A percentile compares a stretch with the other conserved stretches of the same genome.
Conservation (phyloP, 1,140 invertebrate species). For the Neuroterus valhalla region DNA sequence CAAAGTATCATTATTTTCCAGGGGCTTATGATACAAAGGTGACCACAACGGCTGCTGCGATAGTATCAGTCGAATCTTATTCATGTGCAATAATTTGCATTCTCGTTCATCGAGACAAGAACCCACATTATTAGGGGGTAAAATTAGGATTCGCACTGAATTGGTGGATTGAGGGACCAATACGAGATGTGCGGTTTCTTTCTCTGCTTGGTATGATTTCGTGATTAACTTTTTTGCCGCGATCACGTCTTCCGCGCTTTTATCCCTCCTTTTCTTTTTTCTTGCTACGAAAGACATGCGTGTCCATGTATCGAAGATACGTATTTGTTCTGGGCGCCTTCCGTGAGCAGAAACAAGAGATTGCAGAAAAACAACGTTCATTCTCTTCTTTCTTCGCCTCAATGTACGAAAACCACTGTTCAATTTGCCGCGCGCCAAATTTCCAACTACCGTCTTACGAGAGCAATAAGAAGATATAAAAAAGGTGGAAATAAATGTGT, state of each 20-base stretch:
- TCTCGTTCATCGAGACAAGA: constrained; percentile 61
- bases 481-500: no score
- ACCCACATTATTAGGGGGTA: constrained; percentile 65
- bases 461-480: no score
- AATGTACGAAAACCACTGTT: background rate
- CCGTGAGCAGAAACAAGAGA: background rate
- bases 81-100: constrained; percentile 70
- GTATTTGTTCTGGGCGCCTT: constrained; percentile 1
- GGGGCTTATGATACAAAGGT: constrained; percentile 32
- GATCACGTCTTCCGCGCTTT: constrained; percentile 36
- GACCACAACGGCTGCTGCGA: constrained; percentile 37
- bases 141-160: constrained; percentile 61
- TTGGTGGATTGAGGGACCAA: constrained; percentile 44
- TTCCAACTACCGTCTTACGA: no score
- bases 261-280: constrained; percentile 39
- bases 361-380: background rate
- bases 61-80: constrained; percentile 63
- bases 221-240: constrained; percentile 67
- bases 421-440: background rate
- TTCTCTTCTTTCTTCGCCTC: background rate
- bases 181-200: constrained; percentile 59
- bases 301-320: constrained; percentile 37
- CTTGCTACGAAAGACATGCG: constrained; percentile 12
- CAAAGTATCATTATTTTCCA: constrained; percentile 17
- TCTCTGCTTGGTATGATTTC: constrained; percentile 56